phyloP scores from a whole-genome alignment of 2,888 invertebrate species.

The Cacoxenus indagator region DNA sequence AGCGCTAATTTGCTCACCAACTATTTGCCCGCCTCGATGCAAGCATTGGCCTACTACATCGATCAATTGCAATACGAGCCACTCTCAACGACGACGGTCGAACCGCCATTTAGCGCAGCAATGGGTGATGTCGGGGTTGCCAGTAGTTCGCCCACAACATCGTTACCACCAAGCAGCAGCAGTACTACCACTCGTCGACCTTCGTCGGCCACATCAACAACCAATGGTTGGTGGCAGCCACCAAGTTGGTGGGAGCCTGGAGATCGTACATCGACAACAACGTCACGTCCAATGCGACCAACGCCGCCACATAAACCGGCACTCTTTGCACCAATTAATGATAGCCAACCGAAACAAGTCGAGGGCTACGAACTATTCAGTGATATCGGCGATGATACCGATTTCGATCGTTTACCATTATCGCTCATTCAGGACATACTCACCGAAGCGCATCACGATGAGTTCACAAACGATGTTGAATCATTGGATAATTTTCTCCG shows the following conservation, averaged over 20 bases:
- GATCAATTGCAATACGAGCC: constrained; percentile 70
- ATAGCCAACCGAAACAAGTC: constrained; percentile 11
- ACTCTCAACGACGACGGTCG: constrained; percentile 64
- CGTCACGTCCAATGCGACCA: constrained; percentile 48
- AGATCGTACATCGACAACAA: constrained; percentile 37
- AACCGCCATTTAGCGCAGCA: constrained; percentile 65
- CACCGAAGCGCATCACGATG: constrained; percentile 62
- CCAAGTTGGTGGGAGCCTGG: constrained; percentile 58
- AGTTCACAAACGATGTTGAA: constrained; percentile 65
- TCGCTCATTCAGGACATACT: constrained; percentile 67
- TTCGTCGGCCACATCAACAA: neutral
- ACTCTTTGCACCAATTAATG: constrained; percentile 55
- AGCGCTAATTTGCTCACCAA: constrained; percentile 61
- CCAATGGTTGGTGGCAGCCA: constrained; percentile 58
- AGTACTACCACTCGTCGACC: constrained; percentile 13
- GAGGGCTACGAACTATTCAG: constrained; percentile 57
- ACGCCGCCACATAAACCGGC: constrained; percentile 61
- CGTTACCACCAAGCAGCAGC: constrained; percentile 8
- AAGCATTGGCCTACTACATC: constrained; percentile 70
- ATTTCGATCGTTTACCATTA: constrained; percentile 64
- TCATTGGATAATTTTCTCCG: constrained; percentile 69
- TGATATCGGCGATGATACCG: constrained; percentile 50
- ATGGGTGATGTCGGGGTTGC: constrained; percentile 32
- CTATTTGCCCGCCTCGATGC: constrained; percentile 70
- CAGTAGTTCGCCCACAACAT: constrained; percentile 26